These are phyloP conservation scores for Oligia latruncula DNA, from an alignment of 2,888 invertebrate genomes.

Conservation along the genomic window DNA sequence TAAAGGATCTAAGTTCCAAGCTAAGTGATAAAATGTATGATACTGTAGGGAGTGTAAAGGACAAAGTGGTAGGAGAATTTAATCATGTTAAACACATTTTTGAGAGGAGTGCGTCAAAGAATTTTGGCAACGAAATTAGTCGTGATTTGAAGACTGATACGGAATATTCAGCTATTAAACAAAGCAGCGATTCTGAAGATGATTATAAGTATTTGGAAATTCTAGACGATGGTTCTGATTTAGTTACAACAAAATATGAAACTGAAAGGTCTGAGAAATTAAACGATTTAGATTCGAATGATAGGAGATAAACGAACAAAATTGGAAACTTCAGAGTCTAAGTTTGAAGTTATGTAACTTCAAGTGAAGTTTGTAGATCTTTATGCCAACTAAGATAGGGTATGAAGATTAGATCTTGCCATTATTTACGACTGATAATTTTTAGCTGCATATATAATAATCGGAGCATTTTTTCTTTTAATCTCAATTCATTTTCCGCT, in stretches of 20 bases:
- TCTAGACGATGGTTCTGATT: constrained; percentile 83
- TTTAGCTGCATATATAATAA: constrained; percentile 30
- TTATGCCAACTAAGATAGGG: constrained; percentile 31
- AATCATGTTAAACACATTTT: constrained; percentile 77
- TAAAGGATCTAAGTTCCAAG: constrained; percentile 78
- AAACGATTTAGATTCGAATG: constrained; percentile 67
- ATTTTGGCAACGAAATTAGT: constrained; percentile 69
- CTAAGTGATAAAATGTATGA: constrained; percentile 82
- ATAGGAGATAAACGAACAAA: constrained; percentile 26
- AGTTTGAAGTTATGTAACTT: constrained; percentile 7
- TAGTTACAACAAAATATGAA: constrained; percentile 56
- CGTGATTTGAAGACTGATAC: constrained; percentile 71
- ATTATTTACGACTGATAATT: constrained; percentile 54
- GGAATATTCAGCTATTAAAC: constrained; percentile 75
- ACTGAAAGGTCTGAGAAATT: constrained; percentile 65
- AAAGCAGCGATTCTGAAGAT: constrained; percentile 81
- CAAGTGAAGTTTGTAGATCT: constrained; percentile 8
- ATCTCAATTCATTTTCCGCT: not conserved
- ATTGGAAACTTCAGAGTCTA: not conserved
- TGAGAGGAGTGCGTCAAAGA: constrained; percentile 75
- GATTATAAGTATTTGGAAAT: constrained; percentile 85
- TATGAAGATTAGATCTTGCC: constrained; percentile 48
- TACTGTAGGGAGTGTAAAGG: constrained; percentile 80
- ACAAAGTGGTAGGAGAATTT: constrained; percentile 73
- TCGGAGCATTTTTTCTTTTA: not conserved